These are phyloP conservation scores for Pandemis corylana DNA, from an alignment of 2,888 invertebrate genomes.

Conservation along the genomic window DNA sequence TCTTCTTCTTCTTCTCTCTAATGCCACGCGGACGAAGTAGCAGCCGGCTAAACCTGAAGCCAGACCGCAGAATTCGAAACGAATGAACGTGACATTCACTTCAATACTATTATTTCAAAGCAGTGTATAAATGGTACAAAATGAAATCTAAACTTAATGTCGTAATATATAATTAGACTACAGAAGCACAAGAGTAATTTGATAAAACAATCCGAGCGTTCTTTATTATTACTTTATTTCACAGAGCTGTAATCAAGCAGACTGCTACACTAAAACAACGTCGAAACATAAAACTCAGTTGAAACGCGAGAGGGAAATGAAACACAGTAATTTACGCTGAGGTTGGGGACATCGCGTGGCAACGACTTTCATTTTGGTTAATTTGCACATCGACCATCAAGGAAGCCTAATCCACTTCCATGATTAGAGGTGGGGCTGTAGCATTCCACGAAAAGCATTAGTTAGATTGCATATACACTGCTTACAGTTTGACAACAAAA, in stretches of 20 bases:
- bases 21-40: too few species aligned
- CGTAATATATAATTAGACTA: not conserved
- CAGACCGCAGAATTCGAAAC: too few species aligned
- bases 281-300: conserved; percentile 18
- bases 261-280: conserved; percentile 12
- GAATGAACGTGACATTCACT: too few species aligned
- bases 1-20: too few species aligned
- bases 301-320: conserved; percentile 33
- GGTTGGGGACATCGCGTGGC: conserved; percentile 35
- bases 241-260: not conserved
- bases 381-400: conserved; percentile 25
- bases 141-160: not conserved
- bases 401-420: conserved; percentile 19
- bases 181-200: not conserved
- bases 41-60: too few species aligned
- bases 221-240: not conserved
- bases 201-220: not conserved
- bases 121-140: not conserved
- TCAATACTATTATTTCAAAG: too few species aligned
- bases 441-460: not conserved
- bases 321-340: conserved; percentile 37
- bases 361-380: conserved; percentile 34
- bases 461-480: not conserved
- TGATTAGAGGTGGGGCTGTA: conserved; percentile 33
- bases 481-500: too few species aligned